These are phyloP conservation scores for Zaprionus taronus DNA, from an alignment of 1,140 invertebrate genomes.

Conservation along the genomic window DNA sequence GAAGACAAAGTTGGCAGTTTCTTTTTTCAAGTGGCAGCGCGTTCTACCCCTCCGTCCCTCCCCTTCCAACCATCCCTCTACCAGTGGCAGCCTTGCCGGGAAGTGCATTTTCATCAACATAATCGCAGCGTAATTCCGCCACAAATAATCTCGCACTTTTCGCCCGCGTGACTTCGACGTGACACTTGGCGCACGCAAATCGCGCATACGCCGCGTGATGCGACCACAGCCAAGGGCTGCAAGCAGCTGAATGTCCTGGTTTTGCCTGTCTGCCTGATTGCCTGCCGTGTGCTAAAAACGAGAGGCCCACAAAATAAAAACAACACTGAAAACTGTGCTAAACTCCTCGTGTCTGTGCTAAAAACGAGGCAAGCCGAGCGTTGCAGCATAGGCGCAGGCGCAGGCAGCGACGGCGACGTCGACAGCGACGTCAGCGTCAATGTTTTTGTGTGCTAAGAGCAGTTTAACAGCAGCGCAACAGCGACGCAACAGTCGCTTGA, in stretches of 20 bases:
- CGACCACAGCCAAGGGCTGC: constrained; percentile 32
- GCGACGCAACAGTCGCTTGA: constrained; percentile 6
- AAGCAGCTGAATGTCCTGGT: constrained; percentile 59
- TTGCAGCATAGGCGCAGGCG: constrained; percentile 51
- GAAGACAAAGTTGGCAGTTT: constrained; percentile 16
- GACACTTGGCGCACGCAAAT: neutral
- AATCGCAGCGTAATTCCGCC: constrained; percentile 36
- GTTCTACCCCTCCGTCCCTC: neutral
- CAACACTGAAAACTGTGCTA: constrained; percentile 25
- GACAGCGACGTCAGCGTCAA: constrained; percentile 13
- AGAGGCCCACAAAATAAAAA: neutral
- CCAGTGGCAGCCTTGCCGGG: constrained; percentile 51
- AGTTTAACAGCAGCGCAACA: constrained; percentile 52
- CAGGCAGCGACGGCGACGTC: constrained; percentile 43
- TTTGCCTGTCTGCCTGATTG: neutral
- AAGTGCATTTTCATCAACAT: constrained; percentile 68
- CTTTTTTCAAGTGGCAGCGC: constrained; percentile 30
- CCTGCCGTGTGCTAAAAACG: constrained; percentile 43
- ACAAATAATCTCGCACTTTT: constrained; percentile 22
- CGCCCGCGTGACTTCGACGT: neutral
- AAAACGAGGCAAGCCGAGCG: constrained; percentile 7
- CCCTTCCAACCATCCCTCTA: neutral
- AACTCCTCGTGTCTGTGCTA: constrained; percentile 21
- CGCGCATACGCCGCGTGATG: constrained; percentile 52
- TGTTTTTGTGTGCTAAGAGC: constrained; percentile 23